These are phyloP conservation scores for Anorthoa munda DNA, from an alignment of 2,888 invertebrate genomes.

Conservation along the genomic window DNA sequence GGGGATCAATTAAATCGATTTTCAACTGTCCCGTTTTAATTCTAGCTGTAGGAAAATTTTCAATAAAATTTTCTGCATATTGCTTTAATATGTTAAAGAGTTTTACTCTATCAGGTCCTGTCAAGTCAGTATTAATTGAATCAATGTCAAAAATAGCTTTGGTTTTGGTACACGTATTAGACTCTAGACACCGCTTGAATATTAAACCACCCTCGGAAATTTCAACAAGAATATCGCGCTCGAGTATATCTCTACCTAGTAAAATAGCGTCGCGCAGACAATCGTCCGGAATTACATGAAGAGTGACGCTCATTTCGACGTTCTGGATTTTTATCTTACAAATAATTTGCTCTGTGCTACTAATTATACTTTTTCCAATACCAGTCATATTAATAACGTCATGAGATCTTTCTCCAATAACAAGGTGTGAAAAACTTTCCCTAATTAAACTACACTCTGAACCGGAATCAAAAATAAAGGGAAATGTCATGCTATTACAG, in stretches of 20 bases:
- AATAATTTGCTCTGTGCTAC: constrained; percentile 6
- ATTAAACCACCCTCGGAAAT: neutral
- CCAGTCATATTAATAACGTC: constrained; percentile 10
- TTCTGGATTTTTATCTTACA: neutral
- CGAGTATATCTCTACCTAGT: neutral
- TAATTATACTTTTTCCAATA: neutral
- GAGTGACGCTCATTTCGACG: neutral
- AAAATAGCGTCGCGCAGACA: neutral
- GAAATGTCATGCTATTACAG: neutral
- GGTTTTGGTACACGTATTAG: neutral
- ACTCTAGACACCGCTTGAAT: neutral
- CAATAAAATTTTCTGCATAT: constrained; percentile 3
- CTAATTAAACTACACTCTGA: neutral
- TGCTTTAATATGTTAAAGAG: neutral
- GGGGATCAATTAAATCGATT: no score
- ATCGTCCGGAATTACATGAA: constrained; percentile 3
- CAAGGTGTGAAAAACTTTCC: no score
- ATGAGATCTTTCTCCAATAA: no score
- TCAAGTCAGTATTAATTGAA: neutral
- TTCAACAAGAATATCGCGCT: neutral
- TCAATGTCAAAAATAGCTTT: neutral
- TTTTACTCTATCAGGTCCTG: neutral
- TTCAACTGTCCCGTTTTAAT: no score
- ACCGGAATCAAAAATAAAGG: constrained; percentile 5
- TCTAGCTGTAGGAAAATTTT: neutral